phyloP scores from a whole-genome alignment of 2,888 invertebrate species.

The Xestia sexstrigata region DNA sequence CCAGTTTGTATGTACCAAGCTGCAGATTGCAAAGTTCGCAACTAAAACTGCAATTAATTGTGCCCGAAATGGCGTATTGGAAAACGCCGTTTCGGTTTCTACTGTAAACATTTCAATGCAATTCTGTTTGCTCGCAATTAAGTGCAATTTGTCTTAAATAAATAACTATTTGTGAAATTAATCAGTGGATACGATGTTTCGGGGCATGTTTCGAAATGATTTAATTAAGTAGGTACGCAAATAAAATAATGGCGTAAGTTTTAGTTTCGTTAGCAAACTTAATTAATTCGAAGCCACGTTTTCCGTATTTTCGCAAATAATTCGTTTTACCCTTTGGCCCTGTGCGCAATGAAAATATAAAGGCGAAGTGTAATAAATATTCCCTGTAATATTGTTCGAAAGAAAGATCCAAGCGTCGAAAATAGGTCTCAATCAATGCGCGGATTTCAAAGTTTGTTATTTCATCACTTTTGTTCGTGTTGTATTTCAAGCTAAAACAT shows the following conservation, averaged over 20 bases:
- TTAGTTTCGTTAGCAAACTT: neutral
- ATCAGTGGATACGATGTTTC: neutral
- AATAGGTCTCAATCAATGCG: constrained; percentile 22
- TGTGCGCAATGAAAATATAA: constrained; percentile 34
- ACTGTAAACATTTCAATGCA: constrained; percentile 48
- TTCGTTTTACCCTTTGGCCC: constrained; percentile 25
- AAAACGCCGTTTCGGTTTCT: constrained; percentile 36
- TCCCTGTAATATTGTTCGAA: constrained; percentile 35
- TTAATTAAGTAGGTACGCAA: constrained; percentile 5
- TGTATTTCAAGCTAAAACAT: constrained; percentile 6
- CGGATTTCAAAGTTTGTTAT: constrained; percentile 18
- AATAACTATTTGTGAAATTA: constrained; percentile 14
- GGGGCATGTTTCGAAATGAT: neutral
- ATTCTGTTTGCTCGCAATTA: constrained; percentile 23
- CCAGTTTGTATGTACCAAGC: constrained; percentile 41
- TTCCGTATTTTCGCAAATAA: constrained; percentile 29
- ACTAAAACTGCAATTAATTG: constrained; percentile 57
- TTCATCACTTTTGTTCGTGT: constrained; percentile 2
- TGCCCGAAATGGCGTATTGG: constrained; percentile 52
- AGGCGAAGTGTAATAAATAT: constrained; percentile 47
- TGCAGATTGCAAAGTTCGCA: constrained; percentile 60
- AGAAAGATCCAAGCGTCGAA: constrained; percentile 24
- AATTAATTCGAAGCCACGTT: constrained; percentile 16
- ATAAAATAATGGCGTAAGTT: constrained; percentile 28
- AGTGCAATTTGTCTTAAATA: constrained; percentile 13